phyloP scores from a whole-genome alignment of 2,888 invertebrate genomes.

The Limenitis camilla region DNA sequence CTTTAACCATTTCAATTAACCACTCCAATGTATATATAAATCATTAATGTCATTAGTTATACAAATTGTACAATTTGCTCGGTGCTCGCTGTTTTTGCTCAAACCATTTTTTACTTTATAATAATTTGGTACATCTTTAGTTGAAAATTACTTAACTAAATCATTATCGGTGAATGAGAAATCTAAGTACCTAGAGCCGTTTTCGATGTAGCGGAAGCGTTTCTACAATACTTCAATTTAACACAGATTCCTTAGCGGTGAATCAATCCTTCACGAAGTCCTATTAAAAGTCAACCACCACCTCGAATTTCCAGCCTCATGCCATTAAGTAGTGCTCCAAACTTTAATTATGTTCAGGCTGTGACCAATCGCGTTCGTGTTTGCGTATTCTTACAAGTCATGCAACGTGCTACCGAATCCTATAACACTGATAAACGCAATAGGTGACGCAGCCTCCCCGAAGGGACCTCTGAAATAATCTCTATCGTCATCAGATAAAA shows the following conservation, averaged over 20 bases:
- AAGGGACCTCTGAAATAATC: conserved; percentile 32
- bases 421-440: conserved; percentile 38
- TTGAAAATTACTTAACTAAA: conserved; percentile 20
- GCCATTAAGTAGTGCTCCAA: conserved; percentile 72
- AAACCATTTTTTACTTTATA: conserved; percentile 24
- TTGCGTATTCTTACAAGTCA: conserved; percentile 69
- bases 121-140: conserved; percentile 19
- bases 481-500: conserved; percentile 38
- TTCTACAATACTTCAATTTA: conserved; percentile 43
- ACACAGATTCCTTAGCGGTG: conserved; percentile 57
- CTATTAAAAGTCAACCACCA: conserved; percentile 71
- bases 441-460: conserved; percentile 27
- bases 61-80: conserved; percentile 30
- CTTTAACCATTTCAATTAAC: conserved; percentile 28
- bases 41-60: conserved; percentile 31
- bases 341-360: conserved; percentile 74
- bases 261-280: conserved; percentile 65
- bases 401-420: conserved; percentile 72
- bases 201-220: conserved; percentile 26
- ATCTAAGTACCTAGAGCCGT: conserved; percentile 13
- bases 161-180: conserved; percentile 28
- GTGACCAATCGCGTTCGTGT: conserved; percentile 74
- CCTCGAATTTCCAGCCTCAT: conserved; percentile 67
- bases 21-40: conserved; percentile 32
- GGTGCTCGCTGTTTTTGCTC: conserved; percentile 17